Conservation (phyloP, 1,140 invertebrate species). For the Ctenoplectra terminalis region DNA sequence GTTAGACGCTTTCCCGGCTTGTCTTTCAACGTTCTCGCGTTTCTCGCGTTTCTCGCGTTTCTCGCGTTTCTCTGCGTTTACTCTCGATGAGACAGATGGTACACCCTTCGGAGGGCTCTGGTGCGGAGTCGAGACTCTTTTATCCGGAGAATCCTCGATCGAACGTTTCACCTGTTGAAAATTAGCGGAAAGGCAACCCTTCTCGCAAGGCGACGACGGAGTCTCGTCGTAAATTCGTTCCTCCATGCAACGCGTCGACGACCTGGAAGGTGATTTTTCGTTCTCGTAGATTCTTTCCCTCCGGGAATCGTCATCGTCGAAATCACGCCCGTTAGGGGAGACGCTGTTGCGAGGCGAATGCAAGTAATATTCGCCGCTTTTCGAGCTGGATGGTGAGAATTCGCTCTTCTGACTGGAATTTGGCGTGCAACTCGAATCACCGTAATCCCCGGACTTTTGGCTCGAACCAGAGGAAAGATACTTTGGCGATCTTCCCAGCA, state of each 20-base stretch:
- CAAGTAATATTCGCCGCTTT: conserved; percentile 80
- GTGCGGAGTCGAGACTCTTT: neutral
- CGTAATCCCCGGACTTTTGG: conserved; percentile 79
- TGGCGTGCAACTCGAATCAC: conserved; percentile 78
- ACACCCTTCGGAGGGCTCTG: neutral
- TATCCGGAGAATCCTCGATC: conserved; percentile 7
- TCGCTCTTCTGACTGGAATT: conserved; percentile 81
- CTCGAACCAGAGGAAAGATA: conserved; percentile 78
- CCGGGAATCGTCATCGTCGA: conserved; percentile 36
- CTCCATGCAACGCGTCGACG: conserved; percentile 34
- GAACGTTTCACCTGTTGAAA: neutral
- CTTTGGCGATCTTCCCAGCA: conserved; percentile 66
- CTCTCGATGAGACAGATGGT: neutral
- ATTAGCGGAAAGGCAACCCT: neutral
- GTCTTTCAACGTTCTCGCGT: neutral
- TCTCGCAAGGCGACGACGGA: conserved; percentile 37
- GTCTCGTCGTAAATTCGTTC: conserved; percentile 76
- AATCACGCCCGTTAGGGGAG: conserved; percentile 55
- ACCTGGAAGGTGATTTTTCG: conserved; percentile 28
- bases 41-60: too few relatives aligned
- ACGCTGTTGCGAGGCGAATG: conserved; percentile 74
- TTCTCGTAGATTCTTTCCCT: conserved; percentile 59
- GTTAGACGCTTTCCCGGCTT: too few relatives aligned
- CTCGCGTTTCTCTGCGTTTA: neutral
- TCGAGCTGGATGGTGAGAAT: conserved; percentile 79